Base-by-base conservation (phyloP, 2,888 invertebrate species). In the Melipona bicolor region DNA sequence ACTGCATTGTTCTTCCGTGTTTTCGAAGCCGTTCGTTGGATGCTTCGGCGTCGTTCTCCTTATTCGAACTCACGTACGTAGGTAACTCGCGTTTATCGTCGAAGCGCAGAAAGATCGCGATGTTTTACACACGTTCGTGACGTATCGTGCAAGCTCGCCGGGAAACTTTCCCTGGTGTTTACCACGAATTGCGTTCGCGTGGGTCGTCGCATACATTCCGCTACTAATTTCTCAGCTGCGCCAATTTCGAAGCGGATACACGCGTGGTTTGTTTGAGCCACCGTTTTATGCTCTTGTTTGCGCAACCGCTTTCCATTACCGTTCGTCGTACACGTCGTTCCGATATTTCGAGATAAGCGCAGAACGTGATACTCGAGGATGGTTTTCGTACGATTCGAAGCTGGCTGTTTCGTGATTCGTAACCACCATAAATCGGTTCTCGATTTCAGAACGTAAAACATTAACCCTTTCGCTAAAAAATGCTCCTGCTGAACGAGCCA, bases 301-400 rank as follows among this genome's bases (percentile, higher is more conserved):
- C 5, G 43, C 24, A 82, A 73, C 54, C 73, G 77, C 67, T 82
- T 82, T 77, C 82, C 82, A 65, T 77, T 77, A 65, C 17, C 59
- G 80, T 64, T 50, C 36, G 15, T 43, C 80, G 74, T 21, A 49
- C 64, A 17, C 24, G 69, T 73, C 59, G 32, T 62, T 78, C 64
- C 62, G 54, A 54, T 59, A 43, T 68, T 81, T 9, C 64, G 43
- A 17, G n/a, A 73, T 68, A 72, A 81, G 62, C 67, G n/a, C 4
- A 19, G 50, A 52, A 75, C 62, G 76, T 50, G 54, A 67, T 76
- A 67, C 61, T 3, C 17, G 54, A 9, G 49, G 15, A 43, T 50
- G 32, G 6, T 17, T 27, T 27, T 27, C 19, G 3, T 5, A 17
- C 52, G 62, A 74, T 17, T 24, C 64, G 54, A 50, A 36, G 49